Evolutionary conservation across 2,888 invertebrate genomes (phyloP).

Genomic region (Dryomyza anilis): DNA sequence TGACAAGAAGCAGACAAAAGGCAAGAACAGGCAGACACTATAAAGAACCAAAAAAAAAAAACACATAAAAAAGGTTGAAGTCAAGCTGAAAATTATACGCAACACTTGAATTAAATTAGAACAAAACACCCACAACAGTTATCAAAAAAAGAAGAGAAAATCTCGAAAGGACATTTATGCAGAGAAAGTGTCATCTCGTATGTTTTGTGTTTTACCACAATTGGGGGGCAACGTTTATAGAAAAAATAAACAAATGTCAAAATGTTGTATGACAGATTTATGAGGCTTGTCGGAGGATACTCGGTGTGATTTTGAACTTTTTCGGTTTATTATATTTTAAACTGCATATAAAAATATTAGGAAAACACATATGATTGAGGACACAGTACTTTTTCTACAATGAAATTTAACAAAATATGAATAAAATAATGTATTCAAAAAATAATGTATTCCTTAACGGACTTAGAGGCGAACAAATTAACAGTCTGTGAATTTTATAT

Average conservation of each 20-base stretch:
- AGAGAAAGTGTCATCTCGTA: not conserved
- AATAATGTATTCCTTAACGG: no score
- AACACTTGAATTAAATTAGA: slow-evolving; percentile 12
- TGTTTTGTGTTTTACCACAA: no score
- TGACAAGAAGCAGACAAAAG: not conserved
- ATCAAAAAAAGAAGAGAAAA: not conserved
- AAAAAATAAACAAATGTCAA: not conserved
- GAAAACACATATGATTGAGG: no score
- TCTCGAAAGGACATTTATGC: not conserved
- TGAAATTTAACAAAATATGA: no score
- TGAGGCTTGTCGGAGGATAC: not conserved
- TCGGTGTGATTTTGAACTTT: no score
- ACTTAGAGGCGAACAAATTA: no score
- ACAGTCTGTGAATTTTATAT: no score
- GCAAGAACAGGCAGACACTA: not conserved
- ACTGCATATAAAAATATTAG: no score
- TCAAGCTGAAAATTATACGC: slow-evolving; percentile 21
- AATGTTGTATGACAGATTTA: slow-evolving; percentile 8
- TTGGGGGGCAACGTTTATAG: no score
- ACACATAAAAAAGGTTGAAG: slow-evolving; percentile 3
- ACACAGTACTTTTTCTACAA: no score
- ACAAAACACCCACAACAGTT: not conserved
- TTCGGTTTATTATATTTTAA: no score
- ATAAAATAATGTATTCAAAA: no score
- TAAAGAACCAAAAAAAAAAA: not conserved